Evolutionary conservation across 2,888 invertebrate genomes (phyloP).

Genomic region (Archips xylosteana): DNA sequence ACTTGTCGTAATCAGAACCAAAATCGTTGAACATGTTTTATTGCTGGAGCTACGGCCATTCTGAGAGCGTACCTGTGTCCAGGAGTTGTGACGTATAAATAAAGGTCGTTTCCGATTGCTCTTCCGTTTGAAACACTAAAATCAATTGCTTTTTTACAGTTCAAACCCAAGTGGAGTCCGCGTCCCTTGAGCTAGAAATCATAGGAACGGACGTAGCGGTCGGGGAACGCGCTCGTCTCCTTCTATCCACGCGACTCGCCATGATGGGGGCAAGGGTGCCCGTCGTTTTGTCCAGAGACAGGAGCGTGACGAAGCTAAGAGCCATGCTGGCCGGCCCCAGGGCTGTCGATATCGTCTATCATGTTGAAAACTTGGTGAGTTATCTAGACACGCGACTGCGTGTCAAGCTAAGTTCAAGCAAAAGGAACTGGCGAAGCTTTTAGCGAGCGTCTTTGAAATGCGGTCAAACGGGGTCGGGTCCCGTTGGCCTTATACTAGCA

Average conservation of each 20-base stretch:
- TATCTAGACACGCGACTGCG: too few species aligned
- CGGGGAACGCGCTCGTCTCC: slow-evolving; percentile 81
- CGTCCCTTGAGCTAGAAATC: slow-evolving; percentile 91
- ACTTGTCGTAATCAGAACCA: too few species aligned
- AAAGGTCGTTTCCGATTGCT: too few species aligned
- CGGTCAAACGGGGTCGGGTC: too few species aligned
- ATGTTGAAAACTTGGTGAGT: slow-evolving; percentile 91
- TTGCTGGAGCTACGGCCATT: too few species aligned
- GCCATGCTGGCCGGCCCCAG: slow-evolving; percentile 89
- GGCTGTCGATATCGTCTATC: slow-evolving; percentile 92
- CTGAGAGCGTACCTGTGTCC: too few species aligned
- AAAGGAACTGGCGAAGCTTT: too few species aligned
- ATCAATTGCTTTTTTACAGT: slow-evolving; percentile 71
- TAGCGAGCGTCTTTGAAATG: too few species aligned
- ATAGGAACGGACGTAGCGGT: slow-evolving; percentile 85
- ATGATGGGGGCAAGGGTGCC: slow-evolving; percentile 69
- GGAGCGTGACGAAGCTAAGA: slow-evolving; percentile 79
- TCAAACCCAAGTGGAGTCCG: slow-evolving; percentile 90
- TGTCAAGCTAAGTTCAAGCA: too few species aligned
- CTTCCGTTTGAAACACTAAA: neutral
- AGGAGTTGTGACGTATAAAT: too few species aligned
- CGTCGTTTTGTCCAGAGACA: slow-evolving; percentile 71
- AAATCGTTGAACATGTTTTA: too few species aligned
- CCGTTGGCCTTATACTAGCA: too few species aligned
- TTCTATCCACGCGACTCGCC: slow-evolving; percentile 64